Conservation (phyloP, 2,113 vertebrate species). For the Aphelocoma coerulescens region DNA sequence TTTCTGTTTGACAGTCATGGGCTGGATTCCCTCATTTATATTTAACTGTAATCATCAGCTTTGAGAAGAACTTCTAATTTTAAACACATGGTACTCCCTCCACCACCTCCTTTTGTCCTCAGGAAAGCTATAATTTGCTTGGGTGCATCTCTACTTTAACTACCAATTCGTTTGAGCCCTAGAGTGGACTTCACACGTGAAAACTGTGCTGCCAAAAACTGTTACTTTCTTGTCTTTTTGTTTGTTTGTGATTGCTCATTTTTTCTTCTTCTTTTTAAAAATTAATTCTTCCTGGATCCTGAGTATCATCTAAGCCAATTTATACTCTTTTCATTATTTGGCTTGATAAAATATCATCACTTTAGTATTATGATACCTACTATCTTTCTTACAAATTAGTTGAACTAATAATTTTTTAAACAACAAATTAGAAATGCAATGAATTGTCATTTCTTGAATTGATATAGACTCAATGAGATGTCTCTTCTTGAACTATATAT, state of each 20-base stretch:
- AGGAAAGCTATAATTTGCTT: slow-evolving; percentile 54
- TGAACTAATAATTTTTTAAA: neutral
- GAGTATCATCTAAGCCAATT: neutral
- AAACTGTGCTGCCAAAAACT: neutral
- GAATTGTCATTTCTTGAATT: neutral
- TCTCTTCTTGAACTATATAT: neutral
- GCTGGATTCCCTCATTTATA: slow-evolving; percentile 66
- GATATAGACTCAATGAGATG: neutral
- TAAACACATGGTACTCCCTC: slow-evolving; percentile 28
- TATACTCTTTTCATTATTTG: neutral
- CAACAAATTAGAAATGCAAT: neutral
- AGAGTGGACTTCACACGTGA: neutral
- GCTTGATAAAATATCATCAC: neutral
- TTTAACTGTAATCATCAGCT: slow-evolving; percentile 66
- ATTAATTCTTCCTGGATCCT: neutral
- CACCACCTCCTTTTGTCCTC: neutral
- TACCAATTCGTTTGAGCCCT: neutral
- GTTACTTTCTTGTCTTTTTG: neutral
- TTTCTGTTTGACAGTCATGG: slow-evolving; percentile 52
- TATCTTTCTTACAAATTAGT: neutral
- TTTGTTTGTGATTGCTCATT: neutral
- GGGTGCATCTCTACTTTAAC: slow-evolving; percentile 14
- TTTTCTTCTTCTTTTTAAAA: neutral
- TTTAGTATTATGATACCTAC: neutral
- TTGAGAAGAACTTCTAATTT: slow-evolving; percentile 65